Evolutionary conservation across 2,113 vertebrate species (phyloP).

Genomic region (Microtus montanus): DNA sequence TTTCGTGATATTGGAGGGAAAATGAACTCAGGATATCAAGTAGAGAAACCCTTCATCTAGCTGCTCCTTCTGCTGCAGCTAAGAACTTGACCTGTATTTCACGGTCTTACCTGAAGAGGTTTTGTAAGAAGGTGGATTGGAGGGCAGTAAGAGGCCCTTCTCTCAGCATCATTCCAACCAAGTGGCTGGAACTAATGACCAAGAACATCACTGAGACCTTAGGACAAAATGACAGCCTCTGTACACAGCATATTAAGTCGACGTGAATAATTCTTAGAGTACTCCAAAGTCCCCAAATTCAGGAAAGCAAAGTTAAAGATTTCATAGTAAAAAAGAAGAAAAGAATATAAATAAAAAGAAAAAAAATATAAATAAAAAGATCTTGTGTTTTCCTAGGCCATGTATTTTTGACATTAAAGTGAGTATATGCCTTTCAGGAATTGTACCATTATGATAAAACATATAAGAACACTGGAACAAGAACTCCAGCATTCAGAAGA

Average conservation of each 20-base stretch:
- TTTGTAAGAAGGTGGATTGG: background rate
- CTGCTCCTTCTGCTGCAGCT: background rate
- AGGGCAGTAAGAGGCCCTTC: background rate
- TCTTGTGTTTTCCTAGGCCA: background rate
- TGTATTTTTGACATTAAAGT: background rate
- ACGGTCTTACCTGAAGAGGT: background rate
- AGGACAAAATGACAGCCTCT: constrained; percentile 23
- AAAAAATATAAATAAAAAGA: background rate
- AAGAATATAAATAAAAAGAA: background rate
- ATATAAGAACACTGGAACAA: background rate
- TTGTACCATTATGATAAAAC: background rate
- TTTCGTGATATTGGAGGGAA: background rate
- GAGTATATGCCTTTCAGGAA: background rate
- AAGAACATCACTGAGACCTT: constrained; percentile 6
- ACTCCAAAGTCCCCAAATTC: background rate
- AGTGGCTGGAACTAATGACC: background rate
- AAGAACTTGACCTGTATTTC: background rate
- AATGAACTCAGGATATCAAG: background rate
- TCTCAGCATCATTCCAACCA: background rate
- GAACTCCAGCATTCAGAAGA: background rate
- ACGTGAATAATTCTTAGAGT: background rate
- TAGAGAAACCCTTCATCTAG: background rate
- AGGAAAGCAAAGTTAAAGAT: constrained; percentile 29
- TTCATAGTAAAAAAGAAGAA: background rate
- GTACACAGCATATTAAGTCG: background rate